A percentile compares a stretch with the other conserved stretches of the same genome.
Conservation (phyloP, 2,888 invertebrate species). For the Pteria penguin region DNA sequence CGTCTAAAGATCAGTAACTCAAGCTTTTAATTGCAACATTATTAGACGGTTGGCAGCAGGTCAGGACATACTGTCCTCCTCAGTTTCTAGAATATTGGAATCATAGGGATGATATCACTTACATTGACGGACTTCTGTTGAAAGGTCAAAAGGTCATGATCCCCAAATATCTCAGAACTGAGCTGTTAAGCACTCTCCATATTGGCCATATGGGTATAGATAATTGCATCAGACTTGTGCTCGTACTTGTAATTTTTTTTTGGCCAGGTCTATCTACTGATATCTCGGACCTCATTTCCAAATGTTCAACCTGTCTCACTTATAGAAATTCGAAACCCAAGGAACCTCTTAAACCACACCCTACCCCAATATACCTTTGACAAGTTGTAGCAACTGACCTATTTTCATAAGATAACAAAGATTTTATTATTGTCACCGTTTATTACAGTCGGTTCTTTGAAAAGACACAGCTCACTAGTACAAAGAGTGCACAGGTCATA, state of each 20-base stretch:
- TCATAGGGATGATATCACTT: conserved; percentile 44
- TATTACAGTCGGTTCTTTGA: conserved; percentile 11
- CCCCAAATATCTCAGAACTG: conserved; percentile 36
- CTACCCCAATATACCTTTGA: too few relatives aligned
- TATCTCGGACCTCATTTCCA: too few relatives aligned
- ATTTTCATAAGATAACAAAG: too few relatives aligned
- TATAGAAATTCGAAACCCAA: too few relatives aligned
- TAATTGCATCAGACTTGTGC: conserved; percentile 43
- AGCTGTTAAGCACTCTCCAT: conserved; percentile 45
- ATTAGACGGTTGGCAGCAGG: conserved; percentile 43
- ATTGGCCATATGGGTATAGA: too few relatives aligned
- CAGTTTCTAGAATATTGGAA: conserved; percentile 40
- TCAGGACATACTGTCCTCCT: conserved; percentile 12
- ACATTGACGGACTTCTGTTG: too few relatives aligned
- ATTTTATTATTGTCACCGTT: conserved; percentile 39
- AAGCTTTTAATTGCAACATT: too few relatives aligned
- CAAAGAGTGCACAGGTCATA: conserved; percentile 16
- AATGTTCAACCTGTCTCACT: too few relatives aligned
- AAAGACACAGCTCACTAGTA: conserved; percentile 11
- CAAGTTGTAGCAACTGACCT: too few relatives aligned
- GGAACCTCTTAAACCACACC: too few relatives aligned
- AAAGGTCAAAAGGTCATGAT: conserved; percentile 45
- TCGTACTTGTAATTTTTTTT: conserved; percentile 45
- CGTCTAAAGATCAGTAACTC: too few relatives aligned
- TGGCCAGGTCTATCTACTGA: conserved; percentile 49